phyloP scores from a whole-genome alignment of 2,113 vertebrate genomes.

The Seriola aureovittata region DNA sequence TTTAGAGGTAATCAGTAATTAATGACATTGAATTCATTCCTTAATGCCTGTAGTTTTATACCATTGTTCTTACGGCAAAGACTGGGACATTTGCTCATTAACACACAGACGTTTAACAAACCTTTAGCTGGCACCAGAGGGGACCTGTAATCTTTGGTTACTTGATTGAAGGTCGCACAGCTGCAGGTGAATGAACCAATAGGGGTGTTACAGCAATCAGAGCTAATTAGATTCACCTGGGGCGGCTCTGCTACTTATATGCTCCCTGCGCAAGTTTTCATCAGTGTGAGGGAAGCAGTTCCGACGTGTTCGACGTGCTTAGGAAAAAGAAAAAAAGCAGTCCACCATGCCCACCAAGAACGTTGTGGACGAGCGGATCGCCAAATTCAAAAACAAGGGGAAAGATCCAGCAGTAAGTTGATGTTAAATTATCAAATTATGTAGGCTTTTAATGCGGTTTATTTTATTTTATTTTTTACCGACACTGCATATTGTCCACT shows the following conservation, averaged over 20 bases:
- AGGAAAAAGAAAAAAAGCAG: background rate
- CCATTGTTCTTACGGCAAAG: background rate
- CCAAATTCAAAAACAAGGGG: slow-evolving; percentile 92
- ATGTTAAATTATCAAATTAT: fast-evolving
- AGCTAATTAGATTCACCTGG: slow-evolving; percentile 56
- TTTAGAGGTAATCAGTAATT: background rate
- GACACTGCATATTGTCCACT: background rate
- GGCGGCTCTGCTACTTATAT: slow-evolving; percentile 19
- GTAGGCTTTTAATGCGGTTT: too few species aligned
- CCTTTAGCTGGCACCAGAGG: background rate
- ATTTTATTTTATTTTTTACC: background rate
- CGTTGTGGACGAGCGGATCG: slow-evolving; percentile 72
- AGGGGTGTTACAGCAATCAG: slow-evolving; percentile 10
- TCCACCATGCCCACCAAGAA: slow-evolving; percentile 81
- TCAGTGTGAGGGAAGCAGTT: background rate
- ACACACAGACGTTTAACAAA: background rate
- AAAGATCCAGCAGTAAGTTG: slow-evolving; percentile 87
- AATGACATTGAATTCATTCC: background rate
- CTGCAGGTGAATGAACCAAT: background rate
- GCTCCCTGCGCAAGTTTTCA: background rate
- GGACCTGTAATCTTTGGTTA: background rate
- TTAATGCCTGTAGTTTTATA: background rate
- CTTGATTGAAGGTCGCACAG: background rate
- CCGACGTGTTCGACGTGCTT: slow-evolving; percentile 66
- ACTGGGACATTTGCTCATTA: background rate